Percentiles rank a stretch among this genome's conserved stretches.
Conservation (phyloP, 2,113 vertebrate genomes). For the Rhineura floridana region DNA sequence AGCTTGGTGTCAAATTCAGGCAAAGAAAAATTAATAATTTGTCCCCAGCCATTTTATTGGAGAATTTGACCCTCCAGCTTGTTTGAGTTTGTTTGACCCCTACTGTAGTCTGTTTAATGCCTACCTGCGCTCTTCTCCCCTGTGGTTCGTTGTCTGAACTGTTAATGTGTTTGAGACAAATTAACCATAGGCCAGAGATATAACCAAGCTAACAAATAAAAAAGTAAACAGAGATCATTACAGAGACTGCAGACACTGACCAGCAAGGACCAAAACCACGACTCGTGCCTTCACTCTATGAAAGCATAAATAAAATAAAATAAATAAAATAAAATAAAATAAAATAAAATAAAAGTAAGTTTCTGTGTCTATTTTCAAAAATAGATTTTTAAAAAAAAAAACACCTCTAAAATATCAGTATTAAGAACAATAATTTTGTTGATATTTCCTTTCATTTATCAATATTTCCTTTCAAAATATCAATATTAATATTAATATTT, state of each 20-base stretch:
- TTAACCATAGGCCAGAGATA: conserved; percentile 3
- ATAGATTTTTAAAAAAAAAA: too few species aligned
- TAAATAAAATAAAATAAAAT: too few species aligned
- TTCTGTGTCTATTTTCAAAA: too few species aligned
- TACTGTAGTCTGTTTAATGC: neutral
- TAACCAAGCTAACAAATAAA: neutral
- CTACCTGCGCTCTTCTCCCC: neutral
- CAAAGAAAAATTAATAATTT: neutral
- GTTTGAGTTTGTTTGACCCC: neutral
- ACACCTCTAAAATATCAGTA: too few species aligned
- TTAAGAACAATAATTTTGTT: too few species aligned
- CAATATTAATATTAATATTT: too few species aligned
- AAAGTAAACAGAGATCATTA: neutral
- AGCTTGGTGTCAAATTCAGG: neutral
- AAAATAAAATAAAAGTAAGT: too few species aligned
- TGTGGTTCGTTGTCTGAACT: neutral
- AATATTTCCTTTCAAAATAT: too few species aligned
- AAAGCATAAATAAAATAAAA: too few species aligned
- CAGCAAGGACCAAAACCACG: conserved; percentile 4
- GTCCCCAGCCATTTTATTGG: neutral
- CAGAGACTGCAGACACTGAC: neutral
- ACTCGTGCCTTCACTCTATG: neutral
- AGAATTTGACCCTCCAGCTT: neutral
- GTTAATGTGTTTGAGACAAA: conserved; percentile 2
- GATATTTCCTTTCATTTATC: too few species aligned